Evolutionary conservation across 2,888 invertebrate genomes (phyloP).

Genomic region (Pycnomerus fuliginosus): DNA sequence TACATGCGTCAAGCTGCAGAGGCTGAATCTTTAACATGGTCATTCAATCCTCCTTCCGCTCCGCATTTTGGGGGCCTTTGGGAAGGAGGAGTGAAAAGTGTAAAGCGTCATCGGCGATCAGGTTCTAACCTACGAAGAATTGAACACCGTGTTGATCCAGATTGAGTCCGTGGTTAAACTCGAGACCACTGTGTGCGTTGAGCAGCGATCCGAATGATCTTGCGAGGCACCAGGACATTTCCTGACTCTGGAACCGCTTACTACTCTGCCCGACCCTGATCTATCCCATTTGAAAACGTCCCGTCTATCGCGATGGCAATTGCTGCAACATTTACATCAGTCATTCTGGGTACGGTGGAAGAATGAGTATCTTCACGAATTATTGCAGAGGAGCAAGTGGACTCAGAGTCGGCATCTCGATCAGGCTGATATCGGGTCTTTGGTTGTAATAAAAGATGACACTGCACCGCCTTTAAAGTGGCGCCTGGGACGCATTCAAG

Average conservation of each 20-base stretch:
- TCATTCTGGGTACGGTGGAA: constrained; percentile 28
- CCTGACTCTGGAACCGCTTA: constrained; percentile 26
- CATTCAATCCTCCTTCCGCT: constrained; percentile 38
- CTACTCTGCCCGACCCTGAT: too few species aligned
- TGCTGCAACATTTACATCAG: constrained; percentile 24
- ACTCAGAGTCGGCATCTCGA: too few species aligned
- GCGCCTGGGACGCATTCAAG: too few species aligned
- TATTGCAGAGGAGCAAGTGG: too few species aligned
- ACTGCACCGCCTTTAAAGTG: too few species aligned
- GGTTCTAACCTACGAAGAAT: constrained; percentile 37
- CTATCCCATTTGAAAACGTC: too few species aligned
- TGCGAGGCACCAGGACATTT: constrained; percentile 32
- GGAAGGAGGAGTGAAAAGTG: constrained; percentile 39
- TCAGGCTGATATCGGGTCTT: too few species aligned
- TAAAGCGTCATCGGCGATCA: constrained; percentile 35
- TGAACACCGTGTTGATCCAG: constrained; percentile 34
- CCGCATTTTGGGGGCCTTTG: constrained; percentile 42
- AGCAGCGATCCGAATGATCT: constrained; percentile 30
- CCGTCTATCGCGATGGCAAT: too few species aligned
- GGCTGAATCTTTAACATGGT: constrained; percentile 28
- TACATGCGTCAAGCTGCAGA: background rate
- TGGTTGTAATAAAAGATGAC: too few species aligned
- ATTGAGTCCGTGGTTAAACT: constrained; percentile 41
- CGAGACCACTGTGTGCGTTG: constrained; percentile 33
- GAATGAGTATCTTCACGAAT: too few species aligned